Conservation (phyloP, 1,140 invertebrate species). For the Trichomalopsis sarcophagae region DNA sequence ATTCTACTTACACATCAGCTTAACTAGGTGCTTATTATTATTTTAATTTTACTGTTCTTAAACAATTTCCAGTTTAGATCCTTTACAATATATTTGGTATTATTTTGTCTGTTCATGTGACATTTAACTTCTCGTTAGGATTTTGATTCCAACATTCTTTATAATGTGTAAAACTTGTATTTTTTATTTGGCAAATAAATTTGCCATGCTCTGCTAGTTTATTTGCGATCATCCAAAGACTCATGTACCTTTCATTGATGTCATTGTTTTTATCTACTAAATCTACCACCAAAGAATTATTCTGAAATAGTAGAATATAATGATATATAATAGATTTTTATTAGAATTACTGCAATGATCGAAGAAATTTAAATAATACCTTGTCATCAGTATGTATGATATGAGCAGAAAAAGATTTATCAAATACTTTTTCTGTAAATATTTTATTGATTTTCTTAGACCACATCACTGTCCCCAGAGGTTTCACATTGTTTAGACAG, state of each 20-base stretch:
- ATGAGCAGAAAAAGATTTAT: slow-evolving; percentile 51
- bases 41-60: neutral
- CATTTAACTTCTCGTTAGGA: neutral
- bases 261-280: slow-evolving; percentile 59
- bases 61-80: neutral
- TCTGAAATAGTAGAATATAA: slow-evolving; percentile 56
- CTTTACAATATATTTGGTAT: no score
- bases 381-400: slow-evolving; percentile 49
- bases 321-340: slow-evolving; percentile 29
- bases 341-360: neutral
- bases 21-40: no score
- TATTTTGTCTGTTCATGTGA: neutral
- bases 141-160: slow-evolving; percentile 10
- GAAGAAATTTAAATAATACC: slow-evolving; percentile 50
- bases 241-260: slow-evolving; percentile 58
- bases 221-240: slow-evolving; percentile 62
- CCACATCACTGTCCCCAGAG: slow-evolving; percentile 57
- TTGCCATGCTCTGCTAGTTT: slow-evolving; percentile 58
- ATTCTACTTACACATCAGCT: no score
- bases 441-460: slow-evolving; percentile 35
- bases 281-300: slow-evolving; percentile 64
- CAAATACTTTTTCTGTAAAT: slow-evolving; percentile 52
- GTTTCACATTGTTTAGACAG: slow-evolving; percentile 63
- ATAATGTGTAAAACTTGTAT: slow-evolving; percentile 54
- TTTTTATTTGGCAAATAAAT: slow-evolving; percentile 60